These are phyloP conservation scores for Drosophila paracracens DNA, from an alignment of 2,888 invertebrate species.

Conservation along the genomic window DNA sequence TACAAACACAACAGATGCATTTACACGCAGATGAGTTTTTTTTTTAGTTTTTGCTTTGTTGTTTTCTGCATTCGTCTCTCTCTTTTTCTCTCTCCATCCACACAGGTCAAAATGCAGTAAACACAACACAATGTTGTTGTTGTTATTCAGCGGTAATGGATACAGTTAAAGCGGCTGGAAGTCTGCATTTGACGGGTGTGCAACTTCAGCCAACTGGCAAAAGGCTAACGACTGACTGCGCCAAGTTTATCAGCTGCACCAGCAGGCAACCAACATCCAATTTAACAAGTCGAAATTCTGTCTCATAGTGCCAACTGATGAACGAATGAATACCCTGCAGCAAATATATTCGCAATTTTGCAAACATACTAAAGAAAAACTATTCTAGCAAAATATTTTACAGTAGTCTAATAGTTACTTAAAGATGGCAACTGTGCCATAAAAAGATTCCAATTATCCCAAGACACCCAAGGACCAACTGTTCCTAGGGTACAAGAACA, in stretches of 20 bases:
- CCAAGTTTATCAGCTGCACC: conserved; percentile 66
- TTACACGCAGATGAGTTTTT: conserved; percentile 50
- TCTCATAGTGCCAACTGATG: neutral
- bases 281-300: conserved; percentile 31
- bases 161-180: conserved; percentile 69
- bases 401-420: neutral
- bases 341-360: neutral
- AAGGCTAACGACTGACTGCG: conserved; percentile 58
- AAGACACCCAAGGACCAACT: neutral
- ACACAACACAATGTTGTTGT: conserved; percentile 43
- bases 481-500: conserved; percentile 30
- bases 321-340: neutral
- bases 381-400: neutral
- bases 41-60: conserved; percentile 4
- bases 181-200: conserved; percentile 48
- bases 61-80: conserved; percentile 31
- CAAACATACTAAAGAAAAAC: neutral
- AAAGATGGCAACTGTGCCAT: neutral
- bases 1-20: conserved; percentile 31
- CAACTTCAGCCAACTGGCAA: conserved; percentile 62
- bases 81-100: conserved; percentile 28
- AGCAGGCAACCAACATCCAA: conserved; percentile 54
- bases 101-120: conserved; percentile 73
- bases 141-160: conserved; percentile 56
- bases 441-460: neutral